Conservation (phyloP, 2,113 vertebrate genomes). For the Promerops cafer region DNA sequence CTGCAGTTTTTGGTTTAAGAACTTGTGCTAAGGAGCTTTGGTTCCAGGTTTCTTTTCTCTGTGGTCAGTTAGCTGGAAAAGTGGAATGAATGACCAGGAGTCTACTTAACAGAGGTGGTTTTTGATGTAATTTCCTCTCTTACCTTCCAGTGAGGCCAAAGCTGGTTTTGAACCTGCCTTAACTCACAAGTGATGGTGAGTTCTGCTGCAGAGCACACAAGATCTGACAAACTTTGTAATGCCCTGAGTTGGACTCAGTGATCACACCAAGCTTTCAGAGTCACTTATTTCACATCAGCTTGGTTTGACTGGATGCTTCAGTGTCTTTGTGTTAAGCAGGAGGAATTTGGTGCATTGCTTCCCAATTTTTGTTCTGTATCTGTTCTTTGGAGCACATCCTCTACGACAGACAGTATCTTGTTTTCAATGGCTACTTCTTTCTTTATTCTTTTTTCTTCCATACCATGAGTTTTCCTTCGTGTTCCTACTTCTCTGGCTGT, state of each 20-base stretch:
- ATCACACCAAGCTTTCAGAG: background rate
- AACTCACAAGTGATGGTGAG: background rate
- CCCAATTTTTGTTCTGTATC: background rate
- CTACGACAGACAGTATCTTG: background rate
- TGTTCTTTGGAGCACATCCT: background rate
- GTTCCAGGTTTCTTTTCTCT: background rate
- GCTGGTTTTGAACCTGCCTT: background rate
- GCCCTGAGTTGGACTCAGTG: accelerated
- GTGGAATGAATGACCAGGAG: background rate
- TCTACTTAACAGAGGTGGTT: background rate
- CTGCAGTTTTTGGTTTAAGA: background rate
- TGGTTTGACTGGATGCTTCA: background rate
- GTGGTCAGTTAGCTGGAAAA: background rate
- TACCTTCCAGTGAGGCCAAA: background rate
- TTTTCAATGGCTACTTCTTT: background rate
- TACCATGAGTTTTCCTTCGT: background rate
- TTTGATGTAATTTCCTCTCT: background rate
- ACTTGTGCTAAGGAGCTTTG: background rate
- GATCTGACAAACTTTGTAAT: background rate
- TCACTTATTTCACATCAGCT: background rate
- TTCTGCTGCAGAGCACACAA: background rate
- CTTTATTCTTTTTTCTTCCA: background rate
- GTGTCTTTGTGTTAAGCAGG: background rate
- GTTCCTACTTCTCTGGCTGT: background rate
- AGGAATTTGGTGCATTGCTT: background rate